These are phyloP conservation scores for Tragelaphus buxtoni DNA, from an alignment of 2,113 vertebrate species.

Conservation along the genomic window DNA sequence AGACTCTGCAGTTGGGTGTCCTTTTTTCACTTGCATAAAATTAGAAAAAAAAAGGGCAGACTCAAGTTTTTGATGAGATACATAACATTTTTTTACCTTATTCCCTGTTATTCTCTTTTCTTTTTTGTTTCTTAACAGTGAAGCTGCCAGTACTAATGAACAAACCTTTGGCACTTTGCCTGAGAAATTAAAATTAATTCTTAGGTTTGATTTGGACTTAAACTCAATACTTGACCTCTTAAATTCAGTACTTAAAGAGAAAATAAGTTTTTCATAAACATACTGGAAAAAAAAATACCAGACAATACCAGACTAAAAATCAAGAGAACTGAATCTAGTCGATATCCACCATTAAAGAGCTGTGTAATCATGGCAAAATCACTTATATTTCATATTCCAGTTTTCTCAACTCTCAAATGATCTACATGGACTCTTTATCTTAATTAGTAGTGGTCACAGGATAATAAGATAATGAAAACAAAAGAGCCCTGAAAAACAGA, in stretches of 20 bases:
- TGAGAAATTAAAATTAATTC: conserved; percentile 22
- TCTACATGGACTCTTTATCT: neutral
- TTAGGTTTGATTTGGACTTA: conserved; percentile 5
- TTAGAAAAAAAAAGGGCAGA: neutral
- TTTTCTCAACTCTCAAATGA: neutral
- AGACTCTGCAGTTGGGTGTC: neutral
- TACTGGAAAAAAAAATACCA: neutral
- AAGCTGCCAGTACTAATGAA: neutral
- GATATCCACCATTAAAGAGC: neutral
- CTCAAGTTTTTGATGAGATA: neutral
- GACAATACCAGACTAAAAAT: neutral
- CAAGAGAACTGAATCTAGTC: neutral
- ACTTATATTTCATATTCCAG: neutral
- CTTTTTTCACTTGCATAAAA: conserved; percentile 1
- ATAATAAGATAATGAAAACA: conserved; percentile 26
- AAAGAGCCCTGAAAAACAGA: conserved; percentile 31
- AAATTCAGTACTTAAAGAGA: neutral
- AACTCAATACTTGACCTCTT: neutral
- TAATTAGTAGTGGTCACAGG: neutral
- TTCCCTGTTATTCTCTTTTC: neutral
- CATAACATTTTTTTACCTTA: neutral
- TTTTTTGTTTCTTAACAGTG: neutral
- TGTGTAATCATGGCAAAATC: neutral
- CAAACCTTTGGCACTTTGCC: neutral
- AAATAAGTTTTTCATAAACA: neutral